A percentile compares a stretch with the other conserved stretches of the same genome.
Evolutionary conservation across 2,797 vertebrate genomes (phyloP).

Genomic region (Hafferia zeledoni): DNA sequence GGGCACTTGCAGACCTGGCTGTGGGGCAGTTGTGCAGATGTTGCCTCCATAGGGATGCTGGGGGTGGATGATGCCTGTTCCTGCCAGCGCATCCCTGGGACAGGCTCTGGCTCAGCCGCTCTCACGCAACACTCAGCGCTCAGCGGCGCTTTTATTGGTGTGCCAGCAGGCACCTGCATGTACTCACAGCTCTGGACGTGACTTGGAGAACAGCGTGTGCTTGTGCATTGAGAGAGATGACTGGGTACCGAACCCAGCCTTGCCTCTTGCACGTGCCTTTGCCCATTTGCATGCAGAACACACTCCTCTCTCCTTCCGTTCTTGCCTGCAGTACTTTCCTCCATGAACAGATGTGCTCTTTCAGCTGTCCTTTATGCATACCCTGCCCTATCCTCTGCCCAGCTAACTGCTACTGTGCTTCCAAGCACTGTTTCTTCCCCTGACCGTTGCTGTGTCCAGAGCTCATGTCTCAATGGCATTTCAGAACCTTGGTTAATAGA

Average conservation of each 20-base stretch:
- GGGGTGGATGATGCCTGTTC: accelerated
- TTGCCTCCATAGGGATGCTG: not conserved
- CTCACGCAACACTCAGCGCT: not conserved
- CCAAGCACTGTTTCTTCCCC: not conserved
- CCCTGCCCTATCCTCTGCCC: constrained; percentile 1
- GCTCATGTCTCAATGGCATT: not conserved
- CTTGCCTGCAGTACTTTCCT: constrained; percentile 57
- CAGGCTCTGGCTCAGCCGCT: not conserved
- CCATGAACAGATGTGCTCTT: constrained; percentile 53
- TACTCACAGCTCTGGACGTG: constrained; percentile 40
- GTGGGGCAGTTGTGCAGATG: not conserved
- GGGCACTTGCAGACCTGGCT: not conserved
- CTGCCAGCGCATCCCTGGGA: not conserved
- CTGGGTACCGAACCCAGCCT: constrained; percentile 17
- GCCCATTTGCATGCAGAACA: constrained; percentile 35
- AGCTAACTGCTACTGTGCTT: not conserved
- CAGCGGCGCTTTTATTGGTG: constrained; percentile 23
- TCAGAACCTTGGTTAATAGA: constrained; percentile 63
- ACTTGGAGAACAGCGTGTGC: constrained; percentile 52
- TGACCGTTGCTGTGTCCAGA: constrained; percentile 1
- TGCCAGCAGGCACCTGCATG: constrained; percentile 62
- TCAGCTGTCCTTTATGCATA: constrained; percentile 21
- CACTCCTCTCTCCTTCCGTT: constrained; percentile 42
- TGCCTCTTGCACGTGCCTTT: constrained; percentile 20
- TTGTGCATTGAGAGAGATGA: constrained; percentile 57